These are phyloP conservation scores for Dendrocincla fuliginosa DNA, from an alignment of 2,797 vertebrate species.

Conservation along the genomic window DNA sequence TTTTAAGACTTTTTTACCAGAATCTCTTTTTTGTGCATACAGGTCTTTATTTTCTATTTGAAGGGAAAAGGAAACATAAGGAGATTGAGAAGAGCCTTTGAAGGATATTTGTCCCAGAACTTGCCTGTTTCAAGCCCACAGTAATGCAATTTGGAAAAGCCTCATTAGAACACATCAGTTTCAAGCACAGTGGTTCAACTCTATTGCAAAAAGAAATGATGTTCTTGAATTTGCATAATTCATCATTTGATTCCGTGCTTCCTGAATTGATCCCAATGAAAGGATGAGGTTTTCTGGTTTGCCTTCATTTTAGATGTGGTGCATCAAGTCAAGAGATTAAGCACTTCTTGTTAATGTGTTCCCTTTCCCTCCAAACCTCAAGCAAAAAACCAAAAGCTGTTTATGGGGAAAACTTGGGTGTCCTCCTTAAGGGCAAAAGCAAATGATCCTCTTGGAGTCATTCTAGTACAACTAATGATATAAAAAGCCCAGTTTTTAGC, in stretches of 20 bases:
- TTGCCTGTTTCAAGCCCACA: background rate
- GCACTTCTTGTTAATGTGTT: background rate
- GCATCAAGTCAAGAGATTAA: background rate
- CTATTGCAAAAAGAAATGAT: slow-evolving; percentile 2
- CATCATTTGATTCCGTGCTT: background rate
- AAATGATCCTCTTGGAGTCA: background rate
- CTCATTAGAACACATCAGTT: background rate
- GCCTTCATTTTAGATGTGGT: slow-evolving; percentile 1
- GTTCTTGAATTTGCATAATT: slow-evolving; percentile 7
- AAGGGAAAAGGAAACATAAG: background rate
- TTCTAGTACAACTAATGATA: background rate
- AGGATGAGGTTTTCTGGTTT: slow-evolving; percentile 23
- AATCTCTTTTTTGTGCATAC: background rate
- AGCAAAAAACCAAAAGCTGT: background rate
- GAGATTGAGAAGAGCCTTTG: background rate
- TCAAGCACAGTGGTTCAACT: background rate
- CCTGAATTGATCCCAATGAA: slow-evolving; percentile 4
- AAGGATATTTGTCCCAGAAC: background rate
- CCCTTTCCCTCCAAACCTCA: background rate
- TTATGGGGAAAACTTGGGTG: background rate
- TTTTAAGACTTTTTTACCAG: background rate
- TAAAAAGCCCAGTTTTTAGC: background rate
- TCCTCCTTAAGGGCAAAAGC: background rate
- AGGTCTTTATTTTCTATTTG: background rate
- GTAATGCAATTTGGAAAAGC: background rate